phyloP scores from a whole-genome alignment of 1,140 invertebrate genomes.

The Ylistrum balloti region DNA sequence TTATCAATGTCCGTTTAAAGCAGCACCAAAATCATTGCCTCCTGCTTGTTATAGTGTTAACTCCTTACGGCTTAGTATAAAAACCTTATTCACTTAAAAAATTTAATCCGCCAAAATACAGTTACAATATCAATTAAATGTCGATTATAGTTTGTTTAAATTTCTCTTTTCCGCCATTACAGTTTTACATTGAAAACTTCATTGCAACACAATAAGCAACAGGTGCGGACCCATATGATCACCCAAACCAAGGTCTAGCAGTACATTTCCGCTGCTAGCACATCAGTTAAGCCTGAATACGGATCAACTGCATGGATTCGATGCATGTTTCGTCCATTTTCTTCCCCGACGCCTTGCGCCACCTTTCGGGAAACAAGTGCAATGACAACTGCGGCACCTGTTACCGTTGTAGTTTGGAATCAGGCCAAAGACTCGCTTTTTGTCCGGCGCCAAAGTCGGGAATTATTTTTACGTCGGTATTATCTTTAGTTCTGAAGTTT shows the following conservation, averaged over 20 bases:
- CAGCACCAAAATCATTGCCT: no score
- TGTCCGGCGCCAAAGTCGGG: slow-evolving; percentile 3
- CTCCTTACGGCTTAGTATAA: no score
- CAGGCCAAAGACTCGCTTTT: neutral
- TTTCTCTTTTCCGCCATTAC: no score
- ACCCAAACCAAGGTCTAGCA: neutral
- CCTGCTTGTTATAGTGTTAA: no score
- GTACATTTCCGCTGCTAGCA: neutral
- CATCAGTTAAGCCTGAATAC: neutral
- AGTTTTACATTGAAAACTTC: no score
- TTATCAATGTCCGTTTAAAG: no score
- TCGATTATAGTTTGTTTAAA: no score
- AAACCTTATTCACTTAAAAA: no score
- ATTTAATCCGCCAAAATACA: no score
- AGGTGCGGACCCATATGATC: neutral
- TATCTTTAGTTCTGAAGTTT: slow-evolving; percentile 5
- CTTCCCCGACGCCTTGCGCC: neutral
- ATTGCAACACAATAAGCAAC: neutral
- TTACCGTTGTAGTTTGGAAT: neutral
- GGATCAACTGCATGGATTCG: neutral
- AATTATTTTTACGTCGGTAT: neutral
- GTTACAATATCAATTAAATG: no score
- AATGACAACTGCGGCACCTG: neutral
- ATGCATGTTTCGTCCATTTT: slow-evolving; percentile 34
- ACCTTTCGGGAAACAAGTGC: neutral